Evolutionary conservation across 2,113 vertebrate genomes (phyloP).

Genomic region (Periophthalmus modestus): DNA sequence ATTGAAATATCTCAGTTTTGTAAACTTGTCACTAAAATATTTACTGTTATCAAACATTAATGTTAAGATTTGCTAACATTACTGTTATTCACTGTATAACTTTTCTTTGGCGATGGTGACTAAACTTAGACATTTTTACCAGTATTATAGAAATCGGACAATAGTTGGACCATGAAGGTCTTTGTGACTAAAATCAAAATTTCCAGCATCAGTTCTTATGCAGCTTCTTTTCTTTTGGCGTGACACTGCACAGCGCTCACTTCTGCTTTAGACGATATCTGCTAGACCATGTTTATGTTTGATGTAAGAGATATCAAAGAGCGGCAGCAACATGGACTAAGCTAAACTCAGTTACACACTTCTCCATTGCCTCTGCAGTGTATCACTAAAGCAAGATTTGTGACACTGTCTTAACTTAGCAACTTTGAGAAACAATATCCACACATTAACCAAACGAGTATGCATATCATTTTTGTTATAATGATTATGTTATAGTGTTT

Average conservation of each 20-base stretch:
- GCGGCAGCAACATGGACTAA: not conserved
- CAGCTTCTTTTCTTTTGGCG: conserved; percentile 35
- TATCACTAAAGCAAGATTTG: not conserved
- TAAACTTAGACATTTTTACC: no score
- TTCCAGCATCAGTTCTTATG: conserved; percentile 15
- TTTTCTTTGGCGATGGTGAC: no score
- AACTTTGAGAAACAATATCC: conserved; percentile 63
- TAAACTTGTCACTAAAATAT: no score
- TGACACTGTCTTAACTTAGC: conserved; percentile 42
- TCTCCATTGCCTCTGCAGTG: not conserved
- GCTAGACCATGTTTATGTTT: conserved; percentile 16
- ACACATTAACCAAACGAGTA: not conserved
- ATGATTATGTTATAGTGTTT: no score
- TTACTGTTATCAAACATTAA: no score
- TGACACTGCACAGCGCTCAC: not conserved
- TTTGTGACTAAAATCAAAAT: conserved; percentile 33
- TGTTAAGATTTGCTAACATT: no score
- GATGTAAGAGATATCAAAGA: conserved; percentile 17
- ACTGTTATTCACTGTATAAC: no score
- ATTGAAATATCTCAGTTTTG: no score
- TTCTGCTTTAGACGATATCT: conserved; percentile 33
- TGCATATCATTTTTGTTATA: not conserved
- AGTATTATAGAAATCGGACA: no score
- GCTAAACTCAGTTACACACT: not conserved
- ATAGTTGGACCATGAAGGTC: conserved; percentile 18